phyloP scores from a whole-genome alignment of 2,113 vertebrate genomes.

The Pongo pygmaeus region DNA sequence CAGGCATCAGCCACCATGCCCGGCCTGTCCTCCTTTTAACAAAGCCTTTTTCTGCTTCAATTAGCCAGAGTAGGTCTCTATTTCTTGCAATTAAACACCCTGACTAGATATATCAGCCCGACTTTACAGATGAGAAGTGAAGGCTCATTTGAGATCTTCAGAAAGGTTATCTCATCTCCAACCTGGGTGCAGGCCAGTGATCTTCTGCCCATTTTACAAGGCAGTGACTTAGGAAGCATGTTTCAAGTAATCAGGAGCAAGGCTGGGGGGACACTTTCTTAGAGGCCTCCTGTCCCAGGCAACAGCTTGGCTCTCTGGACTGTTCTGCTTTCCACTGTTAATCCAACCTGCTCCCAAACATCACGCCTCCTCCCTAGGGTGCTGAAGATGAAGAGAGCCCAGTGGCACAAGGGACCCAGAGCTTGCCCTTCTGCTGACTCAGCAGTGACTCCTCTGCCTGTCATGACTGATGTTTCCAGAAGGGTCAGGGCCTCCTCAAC shows the following conservation, averaged over 20 bases:
- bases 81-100: not conserved
- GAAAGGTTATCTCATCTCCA: not conserved
- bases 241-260: not conserved
- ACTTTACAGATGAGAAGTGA: not conserved
- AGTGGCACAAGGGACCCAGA: not conserved
- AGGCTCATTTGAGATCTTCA: not conserved
- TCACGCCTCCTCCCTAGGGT: not conserved
- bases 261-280: not conserved
- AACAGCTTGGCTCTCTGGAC: not conserved
- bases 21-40: not conserved
- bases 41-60: not conserved
- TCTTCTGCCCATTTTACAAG: not conserved
- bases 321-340: not conserved
- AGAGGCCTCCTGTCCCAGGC: not conserved
- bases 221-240: not conserved
- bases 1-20: not conserved
- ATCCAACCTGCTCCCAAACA: not conserved
- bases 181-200: not conserved
- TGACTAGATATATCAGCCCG: not conserved
- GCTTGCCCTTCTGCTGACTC: not conserved
- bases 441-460: not conserved
- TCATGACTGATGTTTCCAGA: not conserved
- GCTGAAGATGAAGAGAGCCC: not conserved
- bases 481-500: not conserved
- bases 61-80: not conserved